Conservation (phyloP, 2,888 invertebrate species). For the Drosophila histrio region DNA sequence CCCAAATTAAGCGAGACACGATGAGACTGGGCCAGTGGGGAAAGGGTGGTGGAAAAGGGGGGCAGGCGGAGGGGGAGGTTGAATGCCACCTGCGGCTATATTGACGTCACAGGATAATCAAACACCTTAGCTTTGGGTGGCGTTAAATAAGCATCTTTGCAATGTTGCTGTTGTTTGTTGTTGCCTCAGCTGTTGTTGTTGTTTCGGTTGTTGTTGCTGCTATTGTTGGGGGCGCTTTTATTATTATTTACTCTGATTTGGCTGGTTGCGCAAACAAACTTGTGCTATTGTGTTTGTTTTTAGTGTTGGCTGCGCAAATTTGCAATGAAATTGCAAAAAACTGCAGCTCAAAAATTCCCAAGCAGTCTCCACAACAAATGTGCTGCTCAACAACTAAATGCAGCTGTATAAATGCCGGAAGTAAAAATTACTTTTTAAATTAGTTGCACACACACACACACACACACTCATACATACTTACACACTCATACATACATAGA, state of each 20-base stretch:
- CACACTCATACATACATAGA: constrained; percentile 8
- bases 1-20: constrained; percentile 43
- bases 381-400: constrained; percentile 37
- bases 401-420: constrained; percentile 77
- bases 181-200: constrained; percentile 21
- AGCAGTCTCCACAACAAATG: not conserved
- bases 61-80: not conserved
- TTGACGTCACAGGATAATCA: constrained; percentile 47
- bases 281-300: constrained; percentile 46
- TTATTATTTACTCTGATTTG: constrained; percentile 70
- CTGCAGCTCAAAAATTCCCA: constrained; percentile 10
- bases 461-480: constrained; percentile 8
- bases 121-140: constrained; percentile 42
- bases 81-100: constrained; percentile 19
- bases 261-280: constrained; percentile 56
- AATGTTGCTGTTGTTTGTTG: constrained; percentile 18
- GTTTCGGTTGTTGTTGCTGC: constrained; percentile 1
- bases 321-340: constrained; percentile 32
- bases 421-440: constrained; percentile 78
- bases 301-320: constrained; percentile 36
- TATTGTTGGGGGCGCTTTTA: constrained; percentile 44
- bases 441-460: constrained; percentile 53
- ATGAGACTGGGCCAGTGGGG: not conserved
- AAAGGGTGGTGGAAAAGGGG: too few species aligned
- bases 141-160: constrained; percentile 47